Base-by-base conservation (phyloP, 2,888 invertebrate genomes). In the Galerucella pusilla region DNA sequence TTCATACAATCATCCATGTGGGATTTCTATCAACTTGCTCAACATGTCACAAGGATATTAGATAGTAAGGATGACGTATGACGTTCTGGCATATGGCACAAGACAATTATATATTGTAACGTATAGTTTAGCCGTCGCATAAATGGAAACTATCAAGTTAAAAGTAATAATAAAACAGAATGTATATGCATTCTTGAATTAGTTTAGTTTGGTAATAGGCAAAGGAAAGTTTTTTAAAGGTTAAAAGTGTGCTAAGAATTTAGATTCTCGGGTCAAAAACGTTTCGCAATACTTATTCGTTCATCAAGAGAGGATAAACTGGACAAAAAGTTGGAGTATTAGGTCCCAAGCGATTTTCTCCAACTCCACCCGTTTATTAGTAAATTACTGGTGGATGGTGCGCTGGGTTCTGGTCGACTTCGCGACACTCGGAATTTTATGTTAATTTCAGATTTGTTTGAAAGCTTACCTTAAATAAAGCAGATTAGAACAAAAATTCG, bases 31-130 rank as follows among this genome's bases (percentile, higher is more conserved):
- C n/a, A 63, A 14, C n/a, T 42, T 63, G 3, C 42, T n/a, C 12
- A 35, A 35, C 16, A 63, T 42, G 45, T 63, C 12, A 63, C 63
- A 63, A 63, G 63, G 63, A 61, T 14, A 35, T 35, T 61, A 61
- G 42, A 61, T 61, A 12, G 61, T 61, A 61, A 61, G 35, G 35
- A 42, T 63, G 35, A 42, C 42, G 42, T 28, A 60, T 60, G 63
- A 63, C 63, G 42, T 63, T 63, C 14, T 5, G 63, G 16, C 42
- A 63, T n/a, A 20, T 20, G 7, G n/a, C 16, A 63, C 28, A 35
- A 61, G 35, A 42, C 60, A n/a, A 64, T 12, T 28, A 11, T 63
- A 42, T 45, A 9, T 45, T 45, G 20, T 45, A 64, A 42, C 45
- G 45, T 35, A n/a, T 20, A 35, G 10, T n/a, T 63, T 45, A 46